A percentile compares a stretch with the other conserved stretches of the same genome.
Evolutionary conservation across 2,113 vertebrate species (phyloP).

Genomic region (Pleuronectes platessa): DNA sequence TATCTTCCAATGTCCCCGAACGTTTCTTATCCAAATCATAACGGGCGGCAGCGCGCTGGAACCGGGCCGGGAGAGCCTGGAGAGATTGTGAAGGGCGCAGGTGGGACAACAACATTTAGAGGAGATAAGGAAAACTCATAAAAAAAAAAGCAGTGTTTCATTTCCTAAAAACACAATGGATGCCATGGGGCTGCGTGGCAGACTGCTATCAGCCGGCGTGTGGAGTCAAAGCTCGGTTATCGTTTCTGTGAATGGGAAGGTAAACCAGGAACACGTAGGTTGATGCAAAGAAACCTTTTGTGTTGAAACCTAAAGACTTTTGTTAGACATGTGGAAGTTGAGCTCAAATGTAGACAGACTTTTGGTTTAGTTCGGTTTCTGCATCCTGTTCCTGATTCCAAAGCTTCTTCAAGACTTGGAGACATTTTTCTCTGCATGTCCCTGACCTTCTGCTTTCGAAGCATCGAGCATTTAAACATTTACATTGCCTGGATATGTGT

Average conservation of each 20-base stretch:
- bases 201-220: constrained; percentile 48
- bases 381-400: constrained; percentile 2
- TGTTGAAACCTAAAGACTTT: neutral
- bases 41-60: constrained; percentile 8
- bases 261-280: constrained; percentile 7
- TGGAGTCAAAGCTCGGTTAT: constrained; percentile 51
- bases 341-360: neutral
- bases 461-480: constrained; percentile 16
- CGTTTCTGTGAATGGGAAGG: constrained; percentile 40
- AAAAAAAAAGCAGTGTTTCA: constrained; percentile 73
- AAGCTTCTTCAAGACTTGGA: neutral
- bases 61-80: constrained; percentile 10
- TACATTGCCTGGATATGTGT: neutral
- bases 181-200: constrained; percentile 29
- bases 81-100: constrained; percentile 59
- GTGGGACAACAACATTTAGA: constrained; percentile 60
- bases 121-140: constrained; percentile 80
- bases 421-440: constrained; percentile 1
- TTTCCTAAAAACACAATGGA: constrained; percentile 78
- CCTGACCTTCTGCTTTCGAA: neutral
- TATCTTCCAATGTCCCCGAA: constrained; percentile 46
- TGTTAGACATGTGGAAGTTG: neutral
- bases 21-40: constrained; percentile 66
- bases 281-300: constrained; percentile 14
- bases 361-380: neutral